Conservation (phyloP, 2,113 vertebrate genomes). For the Alethe castanea region DNA sequence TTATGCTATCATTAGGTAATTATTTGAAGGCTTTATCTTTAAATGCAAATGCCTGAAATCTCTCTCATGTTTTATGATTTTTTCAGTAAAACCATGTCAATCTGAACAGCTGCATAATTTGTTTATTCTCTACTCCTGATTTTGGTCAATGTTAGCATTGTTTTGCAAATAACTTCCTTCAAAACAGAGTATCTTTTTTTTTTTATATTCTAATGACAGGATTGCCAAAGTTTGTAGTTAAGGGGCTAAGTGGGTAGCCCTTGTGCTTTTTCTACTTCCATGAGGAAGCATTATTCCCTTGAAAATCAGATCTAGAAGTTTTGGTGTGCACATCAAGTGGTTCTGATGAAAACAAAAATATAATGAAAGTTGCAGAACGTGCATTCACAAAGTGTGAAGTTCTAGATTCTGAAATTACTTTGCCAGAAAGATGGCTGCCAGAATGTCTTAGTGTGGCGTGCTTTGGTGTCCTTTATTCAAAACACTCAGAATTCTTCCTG, state of each 20-base stretch:
- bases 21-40: not conserved
- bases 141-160: not conserved
- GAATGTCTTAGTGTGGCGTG: accelerated
- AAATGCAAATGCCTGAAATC: not conserved
- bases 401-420: not conserved
- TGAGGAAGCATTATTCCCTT: not conserved
- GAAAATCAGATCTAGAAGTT: not conserved
- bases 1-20: not conserved
- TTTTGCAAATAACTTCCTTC: not conserved
- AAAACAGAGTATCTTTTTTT: not conserved
- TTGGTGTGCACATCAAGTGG: not conserved
- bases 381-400: not conserved
- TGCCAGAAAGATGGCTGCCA: not conserved
- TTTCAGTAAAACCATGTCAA: not conserved
- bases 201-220: not conserved
- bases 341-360: not conserved
- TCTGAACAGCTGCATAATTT: not conserved
- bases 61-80: not conserved
- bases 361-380: not conserved
- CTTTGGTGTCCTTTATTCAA: not conserved
- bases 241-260: not conserved
- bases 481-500: not conserved
- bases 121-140: not conserved
- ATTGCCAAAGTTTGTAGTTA: not conserved
- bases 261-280: not conserved